Evolutionary conservation across 2,888 invertebrate genomes (phyloP).

Genomic region (Agrochola circellaris): DNA sequence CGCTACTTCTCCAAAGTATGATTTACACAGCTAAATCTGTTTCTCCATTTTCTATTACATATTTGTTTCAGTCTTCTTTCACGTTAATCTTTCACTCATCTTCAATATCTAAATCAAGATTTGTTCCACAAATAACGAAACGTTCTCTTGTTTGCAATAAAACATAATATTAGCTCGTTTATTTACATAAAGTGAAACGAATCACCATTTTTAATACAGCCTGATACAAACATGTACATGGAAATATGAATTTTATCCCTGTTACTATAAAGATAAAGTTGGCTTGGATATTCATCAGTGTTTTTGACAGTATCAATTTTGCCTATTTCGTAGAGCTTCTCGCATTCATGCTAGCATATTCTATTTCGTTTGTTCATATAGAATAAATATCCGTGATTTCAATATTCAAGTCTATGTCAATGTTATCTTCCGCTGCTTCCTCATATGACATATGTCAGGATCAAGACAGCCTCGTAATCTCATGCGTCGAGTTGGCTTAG

Average conservation of each 20-base stretch:
- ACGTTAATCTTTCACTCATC: conserved; percentile 22
- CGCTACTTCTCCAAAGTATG: background rate
- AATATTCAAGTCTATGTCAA: conserved; percentile 30
- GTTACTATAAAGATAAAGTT: background rate
- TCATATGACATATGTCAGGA: background rate
- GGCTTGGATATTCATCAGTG: background rate
- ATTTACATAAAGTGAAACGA: conserved; percentile 54
- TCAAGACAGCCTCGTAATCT: background rate
- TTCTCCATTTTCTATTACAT: conserved; percentile 10
- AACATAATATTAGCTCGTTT: conserved; percentile 59
- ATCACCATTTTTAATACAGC: conserved; percentile 51
- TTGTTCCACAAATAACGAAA: conserved; percentile 47
- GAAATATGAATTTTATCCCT: background rate
- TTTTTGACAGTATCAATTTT: conserved; percentile 45
- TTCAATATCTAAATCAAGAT: conserved; percentile 42
- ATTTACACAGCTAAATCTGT: background rate
- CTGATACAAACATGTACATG: background rate
- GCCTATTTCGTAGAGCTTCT: conserved; percentile 25
- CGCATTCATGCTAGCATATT: conserved; percentile 29
- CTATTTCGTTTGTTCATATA: conserved; percentile 28
- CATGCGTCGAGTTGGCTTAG: background rate
- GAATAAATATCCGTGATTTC: conserved; percentile 39
- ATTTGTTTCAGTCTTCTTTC: conserved; percentile 8
- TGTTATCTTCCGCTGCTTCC: conserved; percentile 17
- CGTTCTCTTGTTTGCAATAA: conserved; percentile 53